Evolutionary conservation across 2,113 vertebrate species (phyloP), one percentile per base, ranked within the genome.

Genomic region (Cacatua alba): DNA sequence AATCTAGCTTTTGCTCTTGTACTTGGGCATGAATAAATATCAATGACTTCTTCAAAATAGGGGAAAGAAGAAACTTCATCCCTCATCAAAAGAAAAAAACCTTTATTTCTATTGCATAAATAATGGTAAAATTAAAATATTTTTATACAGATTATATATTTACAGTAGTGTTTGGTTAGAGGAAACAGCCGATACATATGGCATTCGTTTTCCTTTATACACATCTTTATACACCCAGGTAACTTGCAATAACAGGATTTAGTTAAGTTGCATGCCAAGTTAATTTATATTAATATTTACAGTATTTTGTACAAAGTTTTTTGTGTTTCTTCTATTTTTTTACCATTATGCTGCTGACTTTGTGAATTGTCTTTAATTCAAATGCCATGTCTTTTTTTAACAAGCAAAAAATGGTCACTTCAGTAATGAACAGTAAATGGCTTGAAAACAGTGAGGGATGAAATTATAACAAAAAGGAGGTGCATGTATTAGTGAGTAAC

Each of bases 61-160:
- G 80, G 44, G 19, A 35, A 51, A 31, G 62, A 97, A 96, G 72
- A 81, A 93, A 76, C 79, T n/a, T 62, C 94, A 70, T 63, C 71
- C 74, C 51, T 93, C 89, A 44, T 98, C 97, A 98, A 98, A 98
- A 98, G 97, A 97, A 98, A 98, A 98, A 97, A 94, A 96, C 57
- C 90, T 97, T 98, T 98, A 96, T 98, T 99, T 99, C 98, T 99
- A 99, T 99, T 99, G 99, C 99, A 98, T 99, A 98, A 99, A 98
- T 98, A 98, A 98, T 98, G 98, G 98, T 97, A 98, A 98, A 98
- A 97, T 98, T 97, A 97, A 98, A 98, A 98, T 96, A 97, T 97
- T 97, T 98, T 98, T 99, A 98, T 99, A 99, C 99, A 99, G 98
- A 98, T 98, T 98, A 98, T 96, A 95, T 99, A 99, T 99, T 98